These are phyloP conservation scores for Hestina assimilis DNA, from an alignment of 1,140 invertebrate species.

Conservation along the genomic window DNA sequence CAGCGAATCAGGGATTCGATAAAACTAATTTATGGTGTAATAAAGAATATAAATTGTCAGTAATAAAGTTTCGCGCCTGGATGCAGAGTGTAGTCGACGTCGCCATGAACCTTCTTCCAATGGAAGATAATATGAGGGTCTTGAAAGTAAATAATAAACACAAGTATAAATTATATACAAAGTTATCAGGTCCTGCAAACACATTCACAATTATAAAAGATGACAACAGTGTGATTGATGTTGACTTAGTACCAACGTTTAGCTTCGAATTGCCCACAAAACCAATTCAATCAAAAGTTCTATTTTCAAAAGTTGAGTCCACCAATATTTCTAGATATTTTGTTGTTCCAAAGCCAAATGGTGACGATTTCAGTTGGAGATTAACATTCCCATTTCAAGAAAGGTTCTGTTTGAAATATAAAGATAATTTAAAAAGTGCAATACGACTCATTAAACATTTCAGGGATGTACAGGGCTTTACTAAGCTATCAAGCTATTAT, in stretches of 20 bases:
- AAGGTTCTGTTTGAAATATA: conserved; percentile 32
- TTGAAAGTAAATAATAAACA: conserved; percentile 34
- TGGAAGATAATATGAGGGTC: conserved; percentile 28
- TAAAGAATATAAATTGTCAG: conserved; percentile 31
- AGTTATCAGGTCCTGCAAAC: conserved; percentile 43
- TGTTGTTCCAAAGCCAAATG: conserved; percentile 47
- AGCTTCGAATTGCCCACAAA: conserved; percentile 38
- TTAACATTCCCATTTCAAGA: conserved; percentile 51
- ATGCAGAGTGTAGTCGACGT: conserved; percentile 46
- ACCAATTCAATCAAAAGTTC: conserved; percentile 31
- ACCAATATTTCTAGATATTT: conserved; percentile 36
- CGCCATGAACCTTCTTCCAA: conserved; percentile 33
- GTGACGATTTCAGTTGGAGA: conserved; percentile 45
- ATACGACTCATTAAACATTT: conserved; percentile 44
- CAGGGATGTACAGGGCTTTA: conserved; percentile 44
- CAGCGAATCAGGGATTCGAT: conserved; percentile 35
- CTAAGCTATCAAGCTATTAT: conserved; percentile 45
- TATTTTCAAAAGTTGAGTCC: conserved; percentile 30
- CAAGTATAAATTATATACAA: conserved; percentile 30
- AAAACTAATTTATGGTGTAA: conserved; percentile 48
- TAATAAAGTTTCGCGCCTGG: conserved; percentile 41
- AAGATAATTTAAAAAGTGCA: conserved; percentile 44
- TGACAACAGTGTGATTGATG: conserved; percentile 36
- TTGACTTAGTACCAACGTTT: conserved; percentile 50
- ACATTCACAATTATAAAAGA: conserved; percentile 39